phyloP scores from a whole-genome alignment of 2,888 invertebrate genomes.

The Eubasilissa splendida region DNA sequence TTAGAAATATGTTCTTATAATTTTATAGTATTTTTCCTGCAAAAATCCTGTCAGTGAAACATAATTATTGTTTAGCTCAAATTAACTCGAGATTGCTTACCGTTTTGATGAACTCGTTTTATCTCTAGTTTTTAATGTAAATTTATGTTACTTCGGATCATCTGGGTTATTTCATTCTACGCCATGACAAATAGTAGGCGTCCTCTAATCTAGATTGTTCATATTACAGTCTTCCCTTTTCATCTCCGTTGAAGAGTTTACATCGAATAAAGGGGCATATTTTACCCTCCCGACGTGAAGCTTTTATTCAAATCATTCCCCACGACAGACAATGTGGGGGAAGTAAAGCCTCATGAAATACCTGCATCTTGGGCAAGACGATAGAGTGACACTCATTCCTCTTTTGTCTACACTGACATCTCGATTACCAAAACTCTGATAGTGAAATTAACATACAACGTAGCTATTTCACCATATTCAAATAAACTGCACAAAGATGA shows the following conservation, averaged over 20 bases:
- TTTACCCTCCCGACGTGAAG: background rate
- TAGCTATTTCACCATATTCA: no score
- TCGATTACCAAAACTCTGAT: no score
- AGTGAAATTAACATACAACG: no score
- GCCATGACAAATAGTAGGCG: slow-evolving; percentile 2
- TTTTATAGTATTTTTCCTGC: no score
- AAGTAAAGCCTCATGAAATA: no score
- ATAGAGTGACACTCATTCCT: no score
- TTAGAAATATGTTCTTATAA: no score
- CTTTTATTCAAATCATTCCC: slow-evolving; percentile 13
- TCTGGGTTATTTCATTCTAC: slow-evolving; percentile 11
- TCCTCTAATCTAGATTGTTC: slow-evolving; percentile 27
- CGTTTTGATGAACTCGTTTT: slow-evolving; percentile 7
- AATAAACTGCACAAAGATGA: no score
- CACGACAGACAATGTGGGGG: background rate
- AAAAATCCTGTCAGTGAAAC: no score
- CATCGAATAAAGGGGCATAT: background rate
- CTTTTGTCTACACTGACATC: no score
- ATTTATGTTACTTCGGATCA: slow-evolving; percentile 24
- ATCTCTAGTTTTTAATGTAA: slow-evolving; percentile 23
- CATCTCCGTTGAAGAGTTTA: slow-evolving; percentile 3
- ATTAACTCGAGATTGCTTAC: slow-evolving; percentile 7
- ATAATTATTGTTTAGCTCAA: background rate
- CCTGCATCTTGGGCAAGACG: no score
- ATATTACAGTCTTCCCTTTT: background rate